A percentile compares a stretch with the other conserved stretches of the same genome.
These are phyloP conservation scores for Amblyjoppa fuscipennis DNA, from an alignment of 2,888 invertebrate species.

Conservation along the genomic window DNA sequence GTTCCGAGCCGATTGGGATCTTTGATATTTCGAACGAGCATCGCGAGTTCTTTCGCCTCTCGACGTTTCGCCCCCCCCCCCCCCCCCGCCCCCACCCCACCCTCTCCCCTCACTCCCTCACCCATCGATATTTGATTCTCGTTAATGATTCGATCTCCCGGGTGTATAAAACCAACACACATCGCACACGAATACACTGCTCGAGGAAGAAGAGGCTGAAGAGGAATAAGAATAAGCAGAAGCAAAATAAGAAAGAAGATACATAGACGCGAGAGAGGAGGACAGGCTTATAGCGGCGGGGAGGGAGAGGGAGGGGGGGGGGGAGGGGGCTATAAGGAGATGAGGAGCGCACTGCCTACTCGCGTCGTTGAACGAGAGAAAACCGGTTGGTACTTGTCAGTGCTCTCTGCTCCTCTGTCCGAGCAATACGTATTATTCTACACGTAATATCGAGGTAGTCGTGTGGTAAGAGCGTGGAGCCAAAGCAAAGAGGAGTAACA, in stretches of 20 bases:
- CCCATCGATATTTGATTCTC: conserved; percentile 75
- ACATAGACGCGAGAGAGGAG: conserved; percentile 32
- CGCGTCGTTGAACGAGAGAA: conserved; percentile 61
- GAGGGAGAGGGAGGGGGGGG: neutral
- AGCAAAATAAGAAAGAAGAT: conserved; percentile 14
- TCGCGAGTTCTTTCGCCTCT: conserved; percentile 58
- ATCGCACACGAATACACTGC: conserved; percentile 57
- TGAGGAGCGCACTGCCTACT: conserved; percentile 41
- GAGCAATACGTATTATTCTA: conserved; percentile 36
- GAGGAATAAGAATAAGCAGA: conserved; percentile 12
- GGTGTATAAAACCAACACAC: conserved; percentile 65
- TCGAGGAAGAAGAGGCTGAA: conserved; percentile 3
- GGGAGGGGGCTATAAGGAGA: conserved; percentile 46
- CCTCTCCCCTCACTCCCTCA: neutral
- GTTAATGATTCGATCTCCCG: conserved; percentile 76
- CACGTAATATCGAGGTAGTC: conserved; percentile 29
- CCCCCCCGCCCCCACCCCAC: neutral
- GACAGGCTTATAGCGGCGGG: conserved; percentile 27
- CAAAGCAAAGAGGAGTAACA: conserved; percentile 33
- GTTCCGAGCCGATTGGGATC: conserved; percentile 66
- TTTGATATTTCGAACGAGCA: conserved; percentile 70
- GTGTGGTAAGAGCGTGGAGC: conserved; percentile 23
- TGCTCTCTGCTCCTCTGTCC: conserved; percentile 26
- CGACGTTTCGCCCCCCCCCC: conserved; percentile 2
- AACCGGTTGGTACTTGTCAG: conserved; percentile 63